These are phyloP conservation scores for Tineola bisselliella DNA, from an alignment of 2,888 invertebrate genomes.

Conservation along the genomic window DNA sequence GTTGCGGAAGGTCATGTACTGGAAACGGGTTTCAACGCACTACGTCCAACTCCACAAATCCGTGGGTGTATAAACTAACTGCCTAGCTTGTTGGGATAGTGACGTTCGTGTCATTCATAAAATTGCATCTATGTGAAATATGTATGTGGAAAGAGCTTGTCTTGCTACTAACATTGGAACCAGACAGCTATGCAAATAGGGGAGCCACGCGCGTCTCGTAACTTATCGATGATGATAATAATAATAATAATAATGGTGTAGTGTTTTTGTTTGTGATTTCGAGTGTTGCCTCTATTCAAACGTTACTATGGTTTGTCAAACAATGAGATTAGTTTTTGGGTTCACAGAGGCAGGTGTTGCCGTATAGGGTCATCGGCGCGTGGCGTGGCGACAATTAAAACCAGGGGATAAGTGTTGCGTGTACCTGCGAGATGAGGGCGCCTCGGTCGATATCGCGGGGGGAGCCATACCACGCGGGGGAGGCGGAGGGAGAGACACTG, in stretches of 20 bases:
- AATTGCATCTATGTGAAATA: too few species aligned
- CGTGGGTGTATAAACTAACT: neutral
- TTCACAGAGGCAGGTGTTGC: neutral
- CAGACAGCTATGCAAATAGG: too few species aligned
- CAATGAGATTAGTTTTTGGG: neutral
- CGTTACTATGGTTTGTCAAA: neutral
- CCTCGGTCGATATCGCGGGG: constrained; percentile 56
- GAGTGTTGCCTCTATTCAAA: too few species aligned
- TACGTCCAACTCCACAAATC: neutral
- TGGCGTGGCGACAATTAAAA: constrained; percentile 63
- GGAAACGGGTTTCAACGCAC: constrained; percentile 1
- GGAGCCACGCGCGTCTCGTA: too few species aligned
- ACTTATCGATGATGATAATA: too few species aligned
- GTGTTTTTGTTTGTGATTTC: too few species aligned
- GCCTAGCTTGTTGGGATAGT: neutral
- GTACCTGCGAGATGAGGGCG: constrained; percentile 64
- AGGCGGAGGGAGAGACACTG: constrained; percentile 23
- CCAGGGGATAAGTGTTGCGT: constrained; percentile 63
- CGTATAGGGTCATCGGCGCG: constrained; percentile 48
- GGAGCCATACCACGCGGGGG: constrained; percentile 44
- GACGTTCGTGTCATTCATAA: too few species aligned
- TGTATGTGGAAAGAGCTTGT: too few species aligned
- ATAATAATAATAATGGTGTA: too few species aligned
- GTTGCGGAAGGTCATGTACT: constrained; percentile 7
- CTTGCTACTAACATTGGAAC: too few species aligned